Evolutionary conservation across 2,797 vertebrate species (phyloP).

Genomic region (Fistularia commersonii): DNA sequence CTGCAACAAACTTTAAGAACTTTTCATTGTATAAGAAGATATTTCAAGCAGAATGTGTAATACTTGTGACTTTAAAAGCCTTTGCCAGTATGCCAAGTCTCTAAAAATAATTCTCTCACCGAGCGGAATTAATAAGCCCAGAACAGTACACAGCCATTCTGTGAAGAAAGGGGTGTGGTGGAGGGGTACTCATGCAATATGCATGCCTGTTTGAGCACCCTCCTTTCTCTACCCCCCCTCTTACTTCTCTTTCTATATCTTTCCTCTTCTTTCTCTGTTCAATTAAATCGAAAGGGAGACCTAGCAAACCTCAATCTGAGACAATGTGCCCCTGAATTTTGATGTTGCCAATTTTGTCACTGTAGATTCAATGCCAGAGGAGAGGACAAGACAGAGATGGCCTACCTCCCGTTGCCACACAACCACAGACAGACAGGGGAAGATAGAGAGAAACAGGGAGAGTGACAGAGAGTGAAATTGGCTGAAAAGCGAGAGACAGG

Average conservation of each 20-base stretch:
- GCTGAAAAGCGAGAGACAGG: neutral
- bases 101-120: slow-evolving; percentile 79
- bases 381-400: neutral
- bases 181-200: slow-evolving; percentile 73
- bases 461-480: slow-evolving; percentile 17
- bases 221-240: slow-evolving; percentile 60
- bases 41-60: slow-evolving; percentile 67
- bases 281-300: slow-evolving; percentile 67
- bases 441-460: slow-evolving; percentile 6
- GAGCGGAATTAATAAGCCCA: slow-evolving; percentile 78
- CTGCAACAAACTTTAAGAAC: slow-evolving; percentile 56
- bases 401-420: neutral
- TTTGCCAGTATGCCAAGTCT: slow-evolving; percentile 69
- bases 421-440: neutral
- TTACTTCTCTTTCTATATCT: slow-evolving; percentile 47
- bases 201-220: slow-evolving; percentile 72
- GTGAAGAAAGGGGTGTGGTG: slow-evolving; percentile 71
- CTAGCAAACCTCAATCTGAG: slow-evolving; percentile 67
- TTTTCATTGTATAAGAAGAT: slow-evolving; percentile 64
- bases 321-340: slow-evolving; percentile 65
- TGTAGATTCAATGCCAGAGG: slow-evolving; percentile 47
- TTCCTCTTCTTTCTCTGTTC: slow-evolving; percentile 51
- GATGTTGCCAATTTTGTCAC: slow-evolving; percentile 60
- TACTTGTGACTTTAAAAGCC: slow-evolving; percentile 76
- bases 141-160: slow-evolving; percentile 75